Base-by-base conservation (phyloP, 2,888 invertebrate species). In the Villa cingulata region DNA sequence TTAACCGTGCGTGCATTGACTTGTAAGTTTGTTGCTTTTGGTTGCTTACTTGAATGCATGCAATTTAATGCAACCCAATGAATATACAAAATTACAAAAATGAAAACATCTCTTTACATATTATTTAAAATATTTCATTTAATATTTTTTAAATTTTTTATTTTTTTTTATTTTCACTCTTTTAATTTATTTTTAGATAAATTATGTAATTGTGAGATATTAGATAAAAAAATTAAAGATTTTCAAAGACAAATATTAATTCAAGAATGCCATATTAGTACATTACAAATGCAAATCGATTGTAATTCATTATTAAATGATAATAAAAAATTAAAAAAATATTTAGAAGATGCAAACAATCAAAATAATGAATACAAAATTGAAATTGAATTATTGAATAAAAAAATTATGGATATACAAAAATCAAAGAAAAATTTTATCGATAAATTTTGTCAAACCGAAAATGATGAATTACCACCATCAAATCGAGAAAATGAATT, bases 241-340 rank as follows among this genome's bases (percentile, higher is more conserved):
- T 57, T 61, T 18, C 59, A 62, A 51, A 58, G 56, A 4, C 54
- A 55, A 17, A 49, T 66, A 1, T 60, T 59, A 17, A 61, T 66
- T 42, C 57, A 56, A 20, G 62, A 62, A 14, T 60, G 63, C 37
- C 63, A 63, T 51, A 62, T 66, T 12, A 61, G 60, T 3, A 60
- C 58, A 1, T 50, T 65, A 1, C 58, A 55, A 3, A 57, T 64
- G 50, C 60, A 66, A 52, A 43, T 63, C 4, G 62, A 61, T 51
- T 59, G 59, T 48, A 62, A 68, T 56, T 65, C 67, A 0, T 48
- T 65, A 0, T 65, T 63, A 47, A 57, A 59, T 3, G 65, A 68
- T 49, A 62, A 61, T 46, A 60, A 58, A 0, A 51, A 46, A 15
- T 51, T 67, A 0, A 62, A 59, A 36, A 62, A 62, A 40, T 57